Conservation (phyloP, 2,113 vertebrate genomes). For the Catharus fuscescens region DNA sequence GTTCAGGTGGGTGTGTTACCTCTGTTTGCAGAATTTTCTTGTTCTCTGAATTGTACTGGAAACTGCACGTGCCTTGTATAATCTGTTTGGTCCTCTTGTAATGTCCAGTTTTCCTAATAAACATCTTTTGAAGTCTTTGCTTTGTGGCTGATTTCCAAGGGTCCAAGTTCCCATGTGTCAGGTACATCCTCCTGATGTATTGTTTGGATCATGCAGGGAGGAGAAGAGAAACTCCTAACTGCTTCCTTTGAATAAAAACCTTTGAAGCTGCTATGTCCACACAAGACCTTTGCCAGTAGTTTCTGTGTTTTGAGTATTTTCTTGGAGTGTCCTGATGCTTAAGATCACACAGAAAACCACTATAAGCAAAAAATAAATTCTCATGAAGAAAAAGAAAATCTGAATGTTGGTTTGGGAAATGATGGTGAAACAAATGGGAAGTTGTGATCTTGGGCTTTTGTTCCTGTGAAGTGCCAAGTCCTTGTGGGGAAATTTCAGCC, state of each 20-base stretch:
- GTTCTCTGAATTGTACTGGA: neutral
- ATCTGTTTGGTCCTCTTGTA: conserved; percentile 59
- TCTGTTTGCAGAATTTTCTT: conserved; percentile 15
- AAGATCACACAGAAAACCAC: neutral
- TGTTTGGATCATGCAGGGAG: neutral
- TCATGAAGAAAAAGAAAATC: neutral
- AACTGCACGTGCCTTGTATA: neutral
- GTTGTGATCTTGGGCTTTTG: neutral
- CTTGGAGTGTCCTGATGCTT: neutral
- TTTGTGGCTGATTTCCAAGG: conserved; percentile 69
- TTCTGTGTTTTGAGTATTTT: neutral
- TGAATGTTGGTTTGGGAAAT: neutral
- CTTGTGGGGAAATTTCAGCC: neutral
- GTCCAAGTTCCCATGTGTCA: neutral
- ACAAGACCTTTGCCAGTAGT: neutral
- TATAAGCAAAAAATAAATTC: neutral
- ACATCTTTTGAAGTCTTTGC: conserved; percentile 66
- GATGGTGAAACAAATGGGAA: neutral
- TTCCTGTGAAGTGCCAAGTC: neutral
- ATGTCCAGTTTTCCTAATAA: conserved; percentile 71
- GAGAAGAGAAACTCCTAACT: neutral
- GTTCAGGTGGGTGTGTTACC: conserved; percentile 65
- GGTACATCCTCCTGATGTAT: neutral
- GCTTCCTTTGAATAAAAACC: neutral
- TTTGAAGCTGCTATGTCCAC: neutral